Evolutionary conservation across 2,888 invertebrate genomes (phyloP), one percentile per base, ranked within the genome.

Genomic region (Latrodectus hesperus): DNA sequence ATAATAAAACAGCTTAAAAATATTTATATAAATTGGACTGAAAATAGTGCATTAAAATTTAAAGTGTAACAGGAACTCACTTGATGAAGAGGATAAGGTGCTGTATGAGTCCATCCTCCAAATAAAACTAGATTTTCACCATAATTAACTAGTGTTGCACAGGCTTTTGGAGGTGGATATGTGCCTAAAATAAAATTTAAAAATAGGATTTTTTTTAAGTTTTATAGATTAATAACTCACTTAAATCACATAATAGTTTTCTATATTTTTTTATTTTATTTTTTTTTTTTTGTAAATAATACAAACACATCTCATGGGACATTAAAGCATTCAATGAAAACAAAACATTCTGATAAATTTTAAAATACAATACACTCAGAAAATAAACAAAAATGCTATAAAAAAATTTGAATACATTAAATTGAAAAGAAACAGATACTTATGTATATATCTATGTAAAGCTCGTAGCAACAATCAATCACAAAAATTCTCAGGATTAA

Each of bases 21-120:
- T 12, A 68, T 17, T 11, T 60, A 60, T n/a, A 60, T 16, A 12
- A 11, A 16, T 60, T 5, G 60, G n/a, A 60, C 60, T 11, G n/a
- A 60, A 60, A n/a, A 11, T 16, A 60, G 12, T 60, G 6, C n/a
- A 6, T 60, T 60, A 49, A 49, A 17, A 49, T 71, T 6, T 10
- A 75, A 53, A 65, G 22, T 52, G 67, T 3, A 53, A n/a, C 67
- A 38, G 0, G 22, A 16, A 51, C 11, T 64, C 67, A 88, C 89
- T 75, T 89, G 89, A 72, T 88, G 86, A 16, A 83, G 73, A 76
- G 97, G 97, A 92, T 96, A 93, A 95, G 84, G 96, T 93, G 90
- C 97, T 49, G 98, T 97, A 93, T 97, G 97, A 14, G 98, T 96
- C 97, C 98, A 98, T 9, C 99, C 99, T 70, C 99, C 99, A 93